Percentiles rank a stretch among this genome's conserved stretches.
These are phyloP conservation scores for Automeris io DNA, from an alignment of 2,888 invertebrate genomes.

Conservation along the genomic window DNA sequence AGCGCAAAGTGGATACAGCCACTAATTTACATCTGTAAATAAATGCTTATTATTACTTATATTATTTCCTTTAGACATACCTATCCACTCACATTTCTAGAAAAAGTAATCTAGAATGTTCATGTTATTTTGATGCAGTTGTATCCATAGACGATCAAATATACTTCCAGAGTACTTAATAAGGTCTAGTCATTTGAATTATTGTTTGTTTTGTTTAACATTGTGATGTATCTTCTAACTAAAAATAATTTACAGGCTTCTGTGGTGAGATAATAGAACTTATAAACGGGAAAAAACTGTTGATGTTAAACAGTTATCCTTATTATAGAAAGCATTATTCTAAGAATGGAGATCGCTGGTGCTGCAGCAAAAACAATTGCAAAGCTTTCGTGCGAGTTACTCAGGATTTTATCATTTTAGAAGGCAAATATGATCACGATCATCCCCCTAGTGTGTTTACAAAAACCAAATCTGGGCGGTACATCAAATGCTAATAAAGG, in stretches of 20 bases:
- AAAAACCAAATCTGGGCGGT: not conserved
- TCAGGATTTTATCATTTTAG: not conserved
- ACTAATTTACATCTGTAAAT: too few species aligned
- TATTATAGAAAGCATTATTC: constrained; percentile 9
- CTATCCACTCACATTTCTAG: too few species aligned
- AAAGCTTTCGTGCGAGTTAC: constrained; percentile 11
- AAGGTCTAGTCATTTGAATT: too few species aligned
- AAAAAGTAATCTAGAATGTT: too few species aligned
- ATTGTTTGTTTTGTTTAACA: not conserved
- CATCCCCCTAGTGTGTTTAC: not conserved
- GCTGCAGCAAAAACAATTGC: constrained; percentile 20
- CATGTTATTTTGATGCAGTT: too few species aligned
- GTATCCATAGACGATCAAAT: too few species aligned
- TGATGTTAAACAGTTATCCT: not conserved
- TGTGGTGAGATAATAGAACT: constrained; percentile 1
- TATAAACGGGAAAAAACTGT: constrained; percentile 2
- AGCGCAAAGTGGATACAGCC: too few species aligned
- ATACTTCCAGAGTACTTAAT: too few species aligned
- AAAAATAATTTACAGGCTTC: not conserved
- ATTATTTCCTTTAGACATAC: too few species aligned
- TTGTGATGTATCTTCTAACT: not conserved
- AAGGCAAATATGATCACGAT: not conserved
- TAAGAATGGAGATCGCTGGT: constrained; percentile 20
- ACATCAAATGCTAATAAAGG: not conserved
- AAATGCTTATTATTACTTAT: too few species aligned